Evolutionary conservation across 2,888 invertebrate genomes (phyloP), one percentile per base, ranked within the genome.

Genomic region (Spodoptera littoralis): DNA sequence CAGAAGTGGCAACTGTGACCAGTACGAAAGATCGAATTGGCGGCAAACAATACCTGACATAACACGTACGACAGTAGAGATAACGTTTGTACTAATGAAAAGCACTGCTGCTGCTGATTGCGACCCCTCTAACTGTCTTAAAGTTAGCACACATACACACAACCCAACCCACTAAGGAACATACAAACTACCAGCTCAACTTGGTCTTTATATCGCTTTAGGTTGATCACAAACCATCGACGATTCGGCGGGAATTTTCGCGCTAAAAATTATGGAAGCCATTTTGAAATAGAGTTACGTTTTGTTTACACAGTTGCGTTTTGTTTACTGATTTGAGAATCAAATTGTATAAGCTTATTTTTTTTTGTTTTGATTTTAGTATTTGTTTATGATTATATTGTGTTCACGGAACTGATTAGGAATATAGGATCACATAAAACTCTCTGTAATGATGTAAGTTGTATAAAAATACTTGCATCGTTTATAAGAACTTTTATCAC

Each of bases 111-210:
- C 86, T 88, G 88, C 90, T 92, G 93, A 93, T 93, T 93, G 92
- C 93, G 92, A 90, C 90, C 92, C 90, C 90, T 85, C 88, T 91
- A 92, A 92, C 92, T 92, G 92, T 94, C 93, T 94, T 92, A 91
- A 92, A 92, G 90, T 91, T 92, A 84, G 79, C 92, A 91, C 90
- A 90, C 84, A 86, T 70, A 74, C 79, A 83, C 67, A 74, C 55
- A 66, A 77, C 90, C 82, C 69, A 61, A 69, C 64, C 56, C 70
- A 69, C 71, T 59, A 73, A 73, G 57, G 70, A 59, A 60, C 58
- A 76, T 53, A 63, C 52, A 70, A 58, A 57, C 73, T 54, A 51
- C 82, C 76, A 75, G 54, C 60, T 43, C 74, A 72, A 51, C 52
- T 30, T 58, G 89, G 85, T 30, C 90, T 77, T 84, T 78, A 48